phyloP scores from a whole-genome alignment of 2,113 vertebrate genomes.

The Sclerurus mexicanus region DNA sequence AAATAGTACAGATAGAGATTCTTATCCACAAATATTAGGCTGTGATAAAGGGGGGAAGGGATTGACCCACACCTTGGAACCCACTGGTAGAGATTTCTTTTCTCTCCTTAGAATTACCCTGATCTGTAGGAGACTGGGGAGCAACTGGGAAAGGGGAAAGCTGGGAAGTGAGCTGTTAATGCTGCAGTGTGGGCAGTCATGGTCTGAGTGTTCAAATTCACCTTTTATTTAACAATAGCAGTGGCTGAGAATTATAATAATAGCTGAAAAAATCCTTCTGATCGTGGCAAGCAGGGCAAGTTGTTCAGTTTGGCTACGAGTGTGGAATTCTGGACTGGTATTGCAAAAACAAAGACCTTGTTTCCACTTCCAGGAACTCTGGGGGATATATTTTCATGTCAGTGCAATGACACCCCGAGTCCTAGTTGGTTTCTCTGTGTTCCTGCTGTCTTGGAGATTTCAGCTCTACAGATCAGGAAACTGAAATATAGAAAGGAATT shows the following conservation, averaged over 20 bases:
- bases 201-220: background rate
- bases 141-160: background rate
- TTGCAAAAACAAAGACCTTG: background rate
- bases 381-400: background rate
- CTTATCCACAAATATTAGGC: too few species aligned
- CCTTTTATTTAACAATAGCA: background rate
- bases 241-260: background rate
- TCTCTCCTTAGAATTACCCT: background rate
- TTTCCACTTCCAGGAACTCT: background rate
- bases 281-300: background rate
- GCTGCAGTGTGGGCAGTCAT: background rate
- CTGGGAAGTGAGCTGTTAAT: background rate
- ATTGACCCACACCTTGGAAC: background rate
- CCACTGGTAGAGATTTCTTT: background rate
- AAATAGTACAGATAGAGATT: too few species aligned
- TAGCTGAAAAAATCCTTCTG: background rate
- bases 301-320: background rate
- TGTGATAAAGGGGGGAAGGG: background rate
- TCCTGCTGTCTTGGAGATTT: background rate
- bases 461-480: background rate
- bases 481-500: background rate
- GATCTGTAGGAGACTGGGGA: background rate
- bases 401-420: background rate
- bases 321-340: background rate
- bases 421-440: background rate